Conservation (phyloP, 2,888 invertebrate genomes). For the Clistopyga incitator region DNA sequence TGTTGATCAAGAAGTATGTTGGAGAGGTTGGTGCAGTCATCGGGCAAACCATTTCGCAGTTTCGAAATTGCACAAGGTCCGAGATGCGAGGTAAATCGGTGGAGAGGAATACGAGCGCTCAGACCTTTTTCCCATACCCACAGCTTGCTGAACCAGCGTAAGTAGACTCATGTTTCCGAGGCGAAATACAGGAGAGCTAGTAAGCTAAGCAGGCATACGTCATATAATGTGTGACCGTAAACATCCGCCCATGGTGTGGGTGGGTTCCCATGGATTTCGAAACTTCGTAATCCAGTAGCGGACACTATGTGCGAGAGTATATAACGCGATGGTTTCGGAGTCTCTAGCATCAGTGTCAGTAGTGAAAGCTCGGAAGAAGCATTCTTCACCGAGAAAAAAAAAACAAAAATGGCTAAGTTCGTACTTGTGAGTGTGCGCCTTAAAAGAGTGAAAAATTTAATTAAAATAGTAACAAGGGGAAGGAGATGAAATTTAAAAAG, state of each 20-base stretch:
- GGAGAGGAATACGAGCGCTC: slow-evolving; percentile 30
- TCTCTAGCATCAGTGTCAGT: slow-evolving; percentile 51
- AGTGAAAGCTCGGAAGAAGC: slow-evolving; percentile 43
- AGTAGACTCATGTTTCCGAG: slow-evolving; percentile 4
- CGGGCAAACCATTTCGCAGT: slow-evolving; percentile 73
- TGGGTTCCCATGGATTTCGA: slow-evolving; percentile 77
- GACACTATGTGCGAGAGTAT: slow-evolving; percentile 31
- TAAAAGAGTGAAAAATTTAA: background rate
- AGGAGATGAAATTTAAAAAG: too few species aligned
- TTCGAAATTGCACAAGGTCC: slow-evolving; percentile 72
- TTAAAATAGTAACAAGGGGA: background rate
- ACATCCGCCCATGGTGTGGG: slow-evolving; percentile 73
- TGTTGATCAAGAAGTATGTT: slow-evolving; percentile 30
- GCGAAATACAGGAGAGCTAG: slow-evolving; percentile 3
- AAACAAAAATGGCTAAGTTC: slow-evolving; percentile 53
- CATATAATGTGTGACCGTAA: slow-evolving; percentile 74
- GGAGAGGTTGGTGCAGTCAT: slow-evolving; percentile 70
- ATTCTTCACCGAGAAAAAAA: slow-evolving; percentile 5
- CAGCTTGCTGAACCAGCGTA: background rate
- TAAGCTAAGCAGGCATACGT: slow-evolving; percentile 46
- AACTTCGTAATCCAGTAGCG: slow-evolving; percentile 60
- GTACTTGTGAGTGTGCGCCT: slow-evolving; percentile 57
- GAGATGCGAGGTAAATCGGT: background rate
- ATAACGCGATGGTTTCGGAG: slow-evolving; percentile 49
- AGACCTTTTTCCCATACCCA: slow-evolving; percentile 73